Conservation (phyloP, 1,140 invertebrate genomes). For the Penaeus indicus region DNA sequence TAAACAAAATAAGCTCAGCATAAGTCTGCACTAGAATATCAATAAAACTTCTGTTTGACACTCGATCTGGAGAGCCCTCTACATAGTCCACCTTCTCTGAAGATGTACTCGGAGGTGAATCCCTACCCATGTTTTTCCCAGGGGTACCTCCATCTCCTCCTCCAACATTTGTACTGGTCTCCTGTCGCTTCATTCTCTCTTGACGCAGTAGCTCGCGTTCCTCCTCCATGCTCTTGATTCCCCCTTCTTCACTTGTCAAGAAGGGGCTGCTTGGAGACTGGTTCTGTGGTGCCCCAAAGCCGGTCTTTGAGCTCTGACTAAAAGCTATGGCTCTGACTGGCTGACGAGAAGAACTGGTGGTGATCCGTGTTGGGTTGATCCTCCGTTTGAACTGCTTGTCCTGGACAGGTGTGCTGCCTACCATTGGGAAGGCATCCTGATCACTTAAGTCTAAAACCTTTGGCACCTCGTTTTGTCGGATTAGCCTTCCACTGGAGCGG, state of each 20-base stretch:
- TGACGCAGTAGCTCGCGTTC: constrained; percentile 45
- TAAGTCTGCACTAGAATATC: constrained; percentile 72
- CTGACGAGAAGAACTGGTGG: not conserved
- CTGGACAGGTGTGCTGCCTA: constrained; percentile 28
- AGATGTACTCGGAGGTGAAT: not conserved
- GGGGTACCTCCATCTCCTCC: not conserved
- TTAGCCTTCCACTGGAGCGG: not conserved
- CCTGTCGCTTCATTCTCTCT: constrained; percentile 47
- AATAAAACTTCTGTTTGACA: constrained; percentile 27
- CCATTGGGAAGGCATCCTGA: constrained; percentile 48
- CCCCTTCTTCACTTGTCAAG: constrained; percentile 17
- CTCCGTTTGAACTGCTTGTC: constrained; percentile 48
- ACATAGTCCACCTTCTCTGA: constrained; percentile 3
- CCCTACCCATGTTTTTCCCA: not conserved
- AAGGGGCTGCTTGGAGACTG: constrained; percentile 30
- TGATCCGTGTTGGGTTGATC: constrained; percentile 53
- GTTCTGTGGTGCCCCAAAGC: constrained; percentile 46
- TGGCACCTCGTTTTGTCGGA: not conserved
- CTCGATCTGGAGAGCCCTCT: constrained; percentile 39
- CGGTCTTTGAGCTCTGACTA: constrained; percentile 5
- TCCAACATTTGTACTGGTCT: not conserved
- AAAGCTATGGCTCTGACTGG: not conserved
- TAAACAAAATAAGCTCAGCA: constrained; percentile 68
- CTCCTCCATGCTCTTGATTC: constrained; percentile 47
- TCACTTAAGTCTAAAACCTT: constrained; percentile 41